These are phyloP conservation scores for Pocillopora grandis DNA, from an alignment of 92 coral and sea anemone species.

Conservation along the genomic window DNA sequence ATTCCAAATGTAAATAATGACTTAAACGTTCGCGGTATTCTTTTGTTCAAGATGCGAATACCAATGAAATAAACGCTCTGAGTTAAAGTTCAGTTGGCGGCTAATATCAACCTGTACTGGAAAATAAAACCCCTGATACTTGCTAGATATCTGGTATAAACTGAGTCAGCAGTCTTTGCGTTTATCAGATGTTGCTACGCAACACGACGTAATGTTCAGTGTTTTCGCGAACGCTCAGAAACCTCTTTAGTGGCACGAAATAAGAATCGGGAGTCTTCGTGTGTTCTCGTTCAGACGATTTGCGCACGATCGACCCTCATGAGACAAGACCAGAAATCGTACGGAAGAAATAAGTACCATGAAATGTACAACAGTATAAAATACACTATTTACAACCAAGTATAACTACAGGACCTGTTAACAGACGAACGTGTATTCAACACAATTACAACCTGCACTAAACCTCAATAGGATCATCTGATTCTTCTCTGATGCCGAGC, in stretches of 20 bases:
- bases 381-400: constrained; percentile 1
- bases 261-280: neutral
- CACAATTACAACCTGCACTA: constrained; percentile 15
- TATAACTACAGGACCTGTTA: neutral
- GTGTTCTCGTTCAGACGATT: neutral
- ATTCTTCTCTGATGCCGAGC: constrained; percentile 80
- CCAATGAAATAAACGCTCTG: no score
- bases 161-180: neutral
- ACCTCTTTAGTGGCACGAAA: neutral
- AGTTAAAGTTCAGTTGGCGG: no score
- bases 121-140: no score
- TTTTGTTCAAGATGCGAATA: no score
- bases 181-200: neutral
- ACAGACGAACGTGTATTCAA: neutral
- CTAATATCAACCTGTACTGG: no score
- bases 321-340: neutral
- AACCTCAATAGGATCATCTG: constrained; percentile 57
- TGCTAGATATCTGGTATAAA: neutral
- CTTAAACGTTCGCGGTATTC: no score
- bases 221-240: neutral
- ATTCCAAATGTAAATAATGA: no score
- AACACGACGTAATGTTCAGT: neutral
- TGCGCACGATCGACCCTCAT: neutral
- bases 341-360: neutral
- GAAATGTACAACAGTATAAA: neutral